phyloP scores from a whole-genome alignment of 2,888 invertebrate genomes.

The Helleia helle region DNA sequence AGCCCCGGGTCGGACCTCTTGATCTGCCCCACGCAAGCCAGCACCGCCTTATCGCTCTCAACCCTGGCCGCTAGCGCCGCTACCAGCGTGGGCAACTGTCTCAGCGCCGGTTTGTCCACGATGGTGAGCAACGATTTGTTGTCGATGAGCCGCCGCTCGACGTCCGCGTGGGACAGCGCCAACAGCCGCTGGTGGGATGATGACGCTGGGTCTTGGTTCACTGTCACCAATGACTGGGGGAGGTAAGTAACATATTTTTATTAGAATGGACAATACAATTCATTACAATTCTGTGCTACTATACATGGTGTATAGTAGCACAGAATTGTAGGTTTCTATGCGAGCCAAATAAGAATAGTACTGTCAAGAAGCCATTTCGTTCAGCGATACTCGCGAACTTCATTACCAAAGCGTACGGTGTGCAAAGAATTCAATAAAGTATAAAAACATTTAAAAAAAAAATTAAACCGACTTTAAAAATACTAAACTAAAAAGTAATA shows the following conservation, averaged over 20 bases:
- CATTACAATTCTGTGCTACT: too few relatives aligned
- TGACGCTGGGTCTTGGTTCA: slow-evolving; percentile 83
- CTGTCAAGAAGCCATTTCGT: too few relatives aligned
- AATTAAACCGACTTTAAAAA: too few relatives aligned
- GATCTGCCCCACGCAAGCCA: slow-evolving; percentile 81
- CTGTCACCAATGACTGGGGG: slow-evolving; percentile 61
- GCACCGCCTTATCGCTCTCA: slow-evolving; percentile 92
- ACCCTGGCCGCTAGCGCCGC: slow-evolving; percentile 84
- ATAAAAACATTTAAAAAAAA: too few relatives aligned
- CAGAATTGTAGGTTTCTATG: too few relatives aligned
- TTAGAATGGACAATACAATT: background rate
- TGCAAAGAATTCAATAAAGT: too few relatives aligned
- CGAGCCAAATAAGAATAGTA: too few relatives aligned
- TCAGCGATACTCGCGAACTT: too few relatives aligned
- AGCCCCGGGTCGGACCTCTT: slow-evolving; percentile 76
- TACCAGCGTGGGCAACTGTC: slow-evolving; percentile 81
- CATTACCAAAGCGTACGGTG: too few relatives aligned
- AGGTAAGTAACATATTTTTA: background rate
- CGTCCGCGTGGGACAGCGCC: slow-evolving; percentile 87
- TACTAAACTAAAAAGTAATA: too few relatives aligned
- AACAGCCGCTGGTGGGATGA: slow-evolving; percentile 92
- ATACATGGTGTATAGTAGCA: too few relatives aligned
- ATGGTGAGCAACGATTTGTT: slow-evolving; percentile 92
- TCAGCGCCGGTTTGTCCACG: slow-evolving; percentile 85
- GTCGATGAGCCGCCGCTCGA: slow-evolving; percentile 91